Base-by-base conservation (phyloP, 2,113 vertebrate species). In the Bucco capensis region DNA sequence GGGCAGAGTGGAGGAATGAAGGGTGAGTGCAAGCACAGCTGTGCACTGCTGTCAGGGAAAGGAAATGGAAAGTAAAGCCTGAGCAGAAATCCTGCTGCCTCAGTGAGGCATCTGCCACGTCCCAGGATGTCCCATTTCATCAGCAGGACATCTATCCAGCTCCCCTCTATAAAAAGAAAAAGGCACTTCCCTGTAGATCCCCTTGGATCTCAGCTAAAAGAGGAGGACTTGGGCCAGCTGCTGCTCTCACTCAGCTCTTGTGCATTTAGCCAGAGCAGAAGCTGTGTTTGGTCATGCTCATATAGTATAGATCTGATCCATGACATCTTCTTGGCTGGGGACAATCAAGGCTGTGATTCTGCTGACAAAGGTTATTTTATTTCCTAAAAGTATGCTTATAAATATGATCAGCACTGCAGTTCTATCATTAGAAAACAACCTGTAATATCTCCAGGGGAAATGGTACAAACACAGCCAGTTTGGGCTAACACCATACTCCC, bases 111-210 rank as follows among this genome's bases (percentile, higher is more conserved):
- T 46, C 64, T 74, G 81, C 50, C 69, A 30, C 3, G 5, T 53
- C 79, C 66, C 67, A 30, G 94, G 89, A 93, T 80, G 78, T 89
- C 87, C 78, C 64, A 25, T 87, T 79, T 93, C 84, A 91, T 62
- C 81, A 46, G 87, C 2, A 0, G 42, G 84, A 76, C 51, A 92
- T 25, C 31, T 60, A 35, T 82, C 70, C 46, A 22, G 60, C 40
- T 82, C 81, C 86, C 76, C 35, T 50, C 86, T 81, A 92, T 93
- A 90, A 93, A 94, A 93, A 90, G 83, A 61, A 80, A 47, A 77
- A 46, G 15, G 44, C 14, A 6, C 28, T 95, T 94, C 92, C 86
- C 22, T 30, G 73, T 64, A 71, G 86, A 90, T 90, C 80, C 86
- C 44, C 44, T 83, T 0, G 0, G 19, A 74, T 70, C 77, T 28